These are phyloP conservation scores for Pheosia tremula DNA, from an alignment of 2,888 invertebrate genomes.

Conservation along the genomic window DNA sequence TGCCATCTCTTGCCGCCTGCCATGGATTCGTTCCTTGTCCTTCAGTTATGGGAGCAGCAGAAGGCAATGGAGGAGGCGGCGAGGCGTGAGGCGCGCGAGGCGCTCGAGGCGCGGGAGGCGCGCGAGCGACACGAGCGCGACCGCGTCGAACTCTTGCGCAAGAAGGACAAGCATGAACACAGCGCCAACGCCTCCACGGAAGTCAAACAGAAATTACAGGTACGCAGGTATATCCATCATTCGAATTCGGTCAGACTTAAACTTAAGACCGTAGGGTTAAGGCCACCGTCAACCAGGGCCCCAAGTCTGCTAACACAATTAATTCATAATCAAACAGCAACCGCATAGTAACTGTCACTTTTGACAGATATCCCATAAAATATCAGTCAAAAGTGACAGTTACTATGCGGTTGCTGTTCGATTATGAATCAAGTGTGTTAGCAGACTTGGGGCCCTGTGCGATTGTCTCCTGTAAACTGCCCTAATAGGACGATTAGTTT, in stretches of 20 bases:
- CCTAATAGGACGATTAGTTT: no score
- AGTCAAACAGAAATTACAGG: slow-evolving; percentile 98
- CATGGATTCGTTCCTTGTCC: slow-evolving; percentile 4
- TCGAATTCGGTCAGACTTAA: not conserved
- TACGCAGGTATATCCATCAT: slow-evolving; percentile 46
- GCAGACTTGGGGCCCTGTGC: no score
- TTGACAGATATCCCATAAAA: no score
- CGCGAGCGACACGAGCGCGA: slow-evolving; percentile 91
- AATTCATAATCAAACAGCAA: no score
- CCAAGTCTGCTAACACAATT: no score
- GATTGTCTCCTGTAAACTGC: no score
- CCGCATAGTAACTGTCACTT: no score
- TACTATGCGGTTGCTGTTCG: no score
- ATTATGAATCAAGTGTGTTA: no score
- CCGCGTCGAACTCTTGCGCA: slow-evolving; percentile 92
- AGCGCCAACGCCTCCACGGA: slow-evolving; percentile 98
- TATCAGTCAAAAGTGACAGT: no score
- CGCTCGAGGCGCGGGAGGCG: slow-evolving; percentile 89
- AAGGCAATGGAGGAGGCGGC: slow-evolving; percentile 92
- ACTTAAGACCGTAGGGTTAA: no score
- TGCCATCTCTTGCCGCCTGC: not conserved
- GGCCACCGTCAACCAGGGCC: no score
- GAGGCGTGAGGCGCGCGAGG: slow-evolving; percentile 88
- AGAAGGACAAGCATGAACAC: slow-evolving; percentile 97
- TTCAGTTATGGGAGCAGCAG: slow-evolving; percentile 95